These are phyloP conservation scores for Oplegnathus fasciatus DNA, from an alignment of 2,113 vertebrate species.

Conservation along the genomic window DNA sequence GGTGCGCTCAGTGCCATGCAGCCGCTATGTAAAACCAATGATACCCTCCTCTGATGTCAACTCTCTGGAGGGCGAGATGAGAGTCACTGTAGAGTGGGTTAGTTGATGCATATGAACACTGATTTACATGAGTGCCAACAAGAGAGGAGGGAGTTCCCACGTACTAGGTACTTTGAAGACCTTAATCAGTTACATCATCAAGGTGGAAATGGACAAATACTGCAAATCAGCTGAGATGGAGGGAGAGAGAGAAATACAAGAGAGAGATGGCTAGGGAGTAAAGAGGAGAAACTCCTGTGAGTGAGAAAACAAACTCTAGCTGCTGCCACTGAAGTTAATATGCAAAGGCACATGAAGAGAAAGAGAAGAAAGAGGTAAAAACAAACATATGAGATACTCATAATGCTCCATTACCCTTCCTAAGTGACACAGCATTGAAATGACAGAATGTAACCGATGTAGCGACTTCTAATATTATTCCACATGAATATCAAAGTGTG, in stretches of 20 bases:
- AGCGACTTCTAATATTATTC: slow-evolving; percentile 52
- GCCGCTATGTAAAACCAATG: slow-evolving; percentile 80
- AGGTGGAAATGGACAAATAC: slow-evolving; percentile 61
- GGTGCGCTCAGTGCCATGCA: slow-evolving; percentile 58
- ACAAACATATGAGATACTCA: slow-evolving; percentile 33
- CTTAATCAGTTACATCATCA: slow-evolving; percentile 76
- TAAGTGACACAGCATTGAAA: slow-evolving; percentile 44
- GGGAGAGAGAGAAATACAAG: slow-evolving; percentile 13
- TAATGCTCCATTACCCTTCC: slow-evolving; percentile 55
- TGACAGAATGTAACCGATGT: slow-evolving; percentile 27
- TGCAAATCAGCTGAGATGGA: slow-evolving; percentile 45
- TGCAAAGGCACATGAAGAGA: slow-evolving; percentile 36
- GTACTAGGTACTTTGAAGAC: slow-evolving; percentile 60
- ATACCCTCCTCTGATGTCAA: slow-evolving; percentile 80
- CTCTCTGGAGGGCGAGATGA: slow-evolving; percentile 74
- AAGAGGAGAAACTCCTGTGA: slow-evolving; percentile 24
- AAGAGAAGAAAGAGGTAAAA: slow-evolving; percentile 21
- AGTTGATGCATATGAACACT: slow-evolving; percentile 81
- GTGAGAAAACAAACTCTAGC: slow-evolving; percentile 54
- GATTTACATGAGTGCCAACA: slow-evolving; percentile 76
- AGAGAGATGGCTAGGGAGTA: background rate
- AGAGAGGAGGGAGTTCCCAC: slow-evolving; percentile 56
- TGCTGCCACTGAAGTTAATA: slow-evolving; percentile 38
- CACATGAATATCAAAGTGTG: slow-evolving; percentile 46
- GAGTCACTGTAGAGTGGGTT: slow-evolving; percentile 73